A percentile compares a stretch with the other conserved stretches of the same genome.
Conservation (phyloP, 1,140 invertebrate genomes). For the Drosophila insularis region DNA sequence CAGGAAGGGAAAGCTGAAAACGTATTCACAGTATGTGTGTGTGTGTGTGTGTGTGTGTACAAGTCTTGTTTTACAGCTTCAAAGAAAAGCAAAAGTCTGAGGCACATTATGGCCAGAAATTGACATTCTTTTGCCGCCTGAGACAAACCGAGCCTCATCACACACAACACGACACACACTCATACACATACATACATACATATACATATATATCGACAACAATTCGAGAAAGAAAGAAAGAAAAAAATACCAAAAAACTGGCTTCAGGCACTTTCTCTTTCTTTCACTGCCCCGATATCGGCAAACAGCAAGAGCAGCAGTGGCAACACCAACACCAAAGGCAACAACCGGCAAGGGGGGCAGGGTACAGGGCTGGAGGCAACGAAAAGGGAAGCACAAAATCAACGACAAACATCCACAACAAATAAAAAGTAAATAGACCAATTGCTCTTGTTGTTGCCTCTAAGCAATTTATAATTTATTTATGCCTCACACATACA, state of each 20-base stretch:
- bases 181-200: background rate
- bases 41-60: constrained; percentile 21
- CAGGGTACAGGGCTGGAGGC: background rate
- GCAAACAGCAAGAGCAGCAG: constrained; percentile 27
- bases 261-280: constrained; percentile 79
- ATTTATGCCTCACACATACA: constrained; percentile 48
- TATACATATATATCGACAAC: constrained; percentile 39
- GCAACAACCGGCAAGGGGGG: constrained; percentile 4
- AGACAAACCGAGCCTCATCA: constrained; percentile 15
- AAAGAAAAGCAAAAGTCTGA: constrained; percentile 80
- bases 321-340: constrained; percentile 24
- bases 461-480: constrained; percentile 73
- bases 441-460: constrained; percentile 66
- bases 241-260: constrained; percentile 63
- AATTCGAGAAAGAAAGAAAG: constrained; percentile 58
- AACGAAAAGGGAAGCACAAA: constrained; percentile 67
- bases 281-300: constrained; percentile 75
- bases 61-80: constrained; percentile 72
- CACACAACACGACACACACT: background rate
- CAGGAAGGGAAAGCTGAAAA: constrained; percentile 75
- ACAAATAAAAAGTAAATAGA: constrained; percentile 68
- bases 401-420: constrained; percentile 58
- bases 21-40: constrained; percentile 19
- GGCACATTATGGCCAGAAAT: constrained; percentile 75
- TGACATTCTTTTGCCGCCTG: constrained; percentile 70